phyloP scores from a whole-genome alignment of 2,888 invertebrate species.

The Dicyrtoma fusca region DNA sequence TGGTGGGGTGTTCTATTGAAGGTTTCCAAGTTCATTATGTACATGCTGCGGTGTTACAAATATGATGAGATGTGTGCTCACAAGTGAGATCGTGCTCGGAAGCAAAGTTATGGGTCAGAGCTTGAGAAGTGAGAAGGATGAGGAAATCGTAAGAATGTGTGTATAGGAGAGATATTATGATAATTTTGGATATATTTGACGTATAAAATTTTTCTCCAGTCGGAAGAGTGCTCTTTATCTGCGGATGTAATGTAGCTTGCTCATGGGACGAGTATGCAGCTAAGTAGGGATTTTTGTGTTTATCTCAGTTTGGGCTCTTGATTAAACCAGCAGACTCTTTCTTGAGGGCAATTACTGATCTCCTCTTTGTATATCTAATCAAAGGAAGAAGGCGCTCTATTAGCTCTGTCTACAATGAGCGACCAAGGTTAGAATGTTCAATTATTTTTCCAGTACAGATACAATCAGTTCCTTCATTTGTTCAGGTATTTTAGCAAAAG shows the following conservation, averaged over 20 bases:
- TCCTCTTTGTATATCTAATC: slow-evolving; percentile 20
- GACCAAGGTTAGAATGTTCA: slow-evolving; percentile 17
- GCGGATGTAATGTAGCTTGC: background rate
- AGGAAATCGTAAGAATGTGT: no score
- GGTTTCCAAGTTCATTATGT: background rate
- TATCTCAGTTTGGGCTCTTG: slow-evolving; percentile 4
- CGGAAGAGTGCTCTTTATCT: no score
- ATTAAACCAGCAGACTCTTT: slow-evolving; percentile 19
- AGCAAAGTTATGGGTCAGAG: no score
- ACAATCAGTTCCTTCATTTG: slow-evolving; percentile 36
- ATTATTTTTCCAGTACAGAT: slow-evolving; percentile 37
- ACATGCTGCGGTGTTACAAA: background rate
- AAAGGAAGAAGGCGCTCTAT: slow-evolving; percentile 18
- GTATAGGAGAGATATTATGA: no score
- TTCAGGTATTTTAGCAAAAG: slow-evolving; percentile 34
- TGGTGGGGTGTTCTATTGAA: background rate
- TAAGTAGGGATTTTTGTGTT: background rate
- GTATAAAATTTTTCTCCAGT: no score
- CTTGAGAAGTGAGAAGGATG: no score
- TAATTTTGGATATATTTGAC: no score
- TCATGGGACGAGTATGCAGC: background rate
- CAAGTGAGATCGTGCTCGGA: no score
- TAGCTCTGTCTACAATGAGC: no score
- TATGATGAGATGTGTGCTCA: background rate
- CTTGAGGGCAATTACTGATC: slow-evolving; percentile 32